phyloP scores from a whole-genome alignment of 2,888 invertebrate genomes.

The Apocheima hispidaria region DNA sequence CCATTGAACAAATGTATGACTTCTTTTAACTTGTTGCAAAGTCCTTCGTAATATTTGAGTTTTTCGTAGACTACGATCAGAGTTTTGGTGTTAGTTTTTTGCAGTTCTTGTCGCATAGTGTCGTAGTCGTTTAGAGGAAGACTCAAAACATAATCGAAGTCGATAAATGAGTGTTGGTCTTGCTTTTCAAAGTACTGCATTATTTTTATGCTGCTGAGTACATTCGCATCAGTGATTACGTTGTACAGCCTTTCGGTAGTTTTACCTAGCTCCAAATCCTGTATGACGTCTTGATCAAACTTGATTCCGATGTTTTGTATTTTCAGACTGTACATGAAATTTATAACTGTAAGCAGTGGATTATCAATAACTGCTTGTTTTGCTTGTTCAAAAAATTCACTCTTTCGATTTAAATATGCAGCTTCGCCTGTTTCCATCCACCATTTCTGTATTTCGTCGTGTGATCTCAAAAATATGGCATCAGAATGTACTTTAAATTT shows the following conservation, averaged over 20 bases:
- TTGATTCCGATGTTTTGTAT: constrained; percentile 50
- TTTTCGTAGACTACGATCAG: constrained; percentile 53
- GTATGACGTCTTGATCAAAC: constrained; percentile 44
- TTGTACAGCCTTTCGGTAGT: constrained; percentile 42
- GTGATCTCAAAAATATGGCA: constrained; percentile 57
- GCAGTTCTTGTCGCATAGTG: constrained; percentile 51
- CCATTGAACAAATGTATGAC: constrained; percentile 44
- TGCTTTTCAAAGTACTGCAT: constrained; percentile 45
- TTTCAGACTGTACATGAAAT: constrained; percentile 53
- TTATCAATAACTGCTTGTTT: constrained; percentile 55
- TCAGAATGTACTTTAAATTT: constrained; percentile 55
- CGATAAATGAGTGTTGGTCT: constrained; percentile 49
- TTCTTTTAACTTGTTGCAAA: constrained; percentile 48
- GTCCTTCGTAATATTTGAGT: constrained; percentile 40
- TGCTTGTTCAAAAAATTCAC: constrained; percentile 52
- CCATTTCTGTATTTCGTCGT: constrained; percentile 62
- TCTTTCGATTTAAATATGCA: constrained; percentile 49
- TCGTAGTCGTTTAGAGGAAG: constrained; percentile 51
- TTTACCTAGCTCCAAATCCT: constrained; percentile 43
- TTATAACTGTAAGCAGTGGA: constrained; percentile 53
- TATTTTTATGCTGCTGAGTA: constrained; percentile 53
- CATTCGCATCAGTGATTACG: constrained; percentile 47
- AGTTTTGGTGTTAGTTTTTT: constrained; percentile 41
- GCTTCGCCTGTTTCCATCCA: constrained; percentile 53
- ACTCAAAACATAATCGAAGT: constrained; percentile 54